Evolutionary conservation across 2,113 vertebrate genomes (phyloP), one percentile per base, ranked within the genome.

Genomic region (Varanus komodoensis): DNA sequence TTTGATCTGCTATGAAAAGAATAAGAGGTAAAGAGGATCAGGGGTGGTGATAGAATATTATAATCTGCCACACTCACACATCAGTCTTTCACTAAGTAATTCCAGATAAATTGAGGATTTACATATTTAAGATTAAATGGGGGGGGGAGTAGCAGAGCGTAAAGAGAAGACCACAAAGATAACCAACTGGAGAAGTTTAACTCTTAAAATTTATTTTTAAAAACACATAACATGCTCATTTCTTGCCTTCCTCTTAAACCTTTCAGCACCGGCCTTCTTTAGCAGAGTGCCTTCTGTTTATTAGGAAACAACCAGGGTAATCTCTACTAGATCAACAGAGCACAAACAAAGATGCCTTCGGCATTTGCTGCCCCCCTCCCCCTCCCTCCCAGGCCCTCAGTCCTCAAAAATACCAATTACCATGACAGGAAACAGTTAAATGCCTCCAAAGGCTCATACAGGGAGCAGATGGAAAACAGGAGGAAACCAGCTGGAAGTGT

Each of bases 81-180:
- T 96, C 96, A 97, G 96, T 97, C 97, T 96, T 97, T 96, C 96
- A 95, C 97, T 96, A 95, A 97, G 97, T 97, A 97, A 98, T 97
- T 98, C 97, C 97, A 98, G 97, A 98, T 98, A 97, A 98, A 98
- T 96, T 97, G 97, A 97, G 98, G 98, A 98, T 98, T 98, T 98
- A 97, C 97, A 97, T 97, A 97, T 97, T 97, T 97, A 97, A 98
- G 97, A 98, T 98, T 97, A 98, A 98, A 96, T 93, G 50, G 54
- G 71, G 54, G 81, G 61, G 14, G 94, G 93, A 96, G 94, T 92
- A 96, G 90, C 15, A 93, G 92, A 95, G 92, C 93, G 95, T 94
- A 95, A 97, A 97, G 93, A 96, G 68, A 94, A 95, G 95, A 96
- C 96, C 92, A 96, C 91, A 94, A 96, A 96, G 96, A 97, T 95